Evolutionary conservation across 2,888 invertebrate genomes (phyloP).

Genomic region (Trichacis sp.): DNA sequence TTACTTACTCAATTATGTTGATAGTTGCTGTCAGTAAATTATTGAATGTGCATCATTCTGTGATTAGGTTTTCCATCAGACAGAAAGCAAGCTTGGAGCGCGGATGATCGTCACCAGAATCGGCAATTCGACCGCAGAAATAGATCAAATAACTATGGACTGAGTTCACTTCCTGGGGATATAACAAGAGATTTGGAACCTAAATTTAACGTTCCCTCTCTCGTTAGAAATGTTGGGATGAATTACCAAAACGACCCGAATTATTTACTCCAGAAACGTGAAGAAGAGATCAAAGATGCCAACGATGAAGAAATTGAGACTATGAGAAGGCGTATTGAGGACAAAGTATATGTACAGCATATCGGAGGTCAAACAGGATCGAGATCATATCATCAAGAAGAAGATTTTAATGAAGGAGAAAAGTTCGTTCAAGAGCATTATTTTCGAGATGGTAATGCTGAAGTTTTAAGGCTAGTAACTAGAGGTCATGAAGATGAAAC

Average conservation of each 20-base stretch:
- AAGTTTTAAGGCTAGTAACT: slow-evolving; percentile 83
- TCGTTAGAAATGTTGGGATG: slow-evolving; percentile 34
- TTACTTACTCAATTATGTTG: not conserved
- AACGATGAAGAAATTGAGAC: slow-evolving; percentile 25
- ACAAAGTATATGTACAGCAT: slow-evolving; percentile 74
- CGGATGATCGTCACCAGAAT: slow-evolving; percentile 76
- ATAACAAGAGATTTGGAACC: slow-evolving; percentile 46
- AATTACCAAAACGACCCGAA: slow-evolving; percentile 45
- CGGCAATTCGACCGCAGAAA: slow-evolving; percentile 82
- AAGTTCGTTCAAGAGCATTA: slow-evolving; percentile 76
- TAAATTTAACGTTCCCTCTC: slow-evolving; percentile 20
- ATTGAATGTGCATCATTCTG: too few species aligned
- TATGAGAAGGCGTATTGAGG: slow-evolving; percentile 51
- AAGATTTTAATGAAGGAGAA: slow-evolving; percentile 50
- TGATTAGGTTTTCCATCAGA: slow-evolving; percentile 52
- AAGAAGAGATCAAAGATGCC: slow-evolving; percentile 38
- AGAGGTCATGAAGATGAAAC: slow-evolving; percentile 77
- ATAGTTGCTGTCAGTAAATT: too few species aligned
- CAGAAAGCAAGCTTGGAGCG: slow-evolving; percentile 86
- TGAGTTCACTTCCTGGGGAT: slow-evolving; percentile 63
- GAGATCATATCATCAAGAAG: slow-evolving; percentile 45
- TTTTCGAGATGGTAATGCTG: slow-evolving; percentile 87
- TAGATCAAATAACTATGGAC: slow-evolving; percentile 55
- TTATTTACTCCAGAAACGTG: slow-evolving; percentile 33
- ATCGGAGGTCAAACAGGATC: slow-evolving; percentile 72